A percentile compares a stretch with the other conserved stretches of the same genome.
These are phyloP conservation scores for Malurus elegans DNA, from an alignment of 2,113 vertebrate genomes.

Conservation along the genomic window DNA sequence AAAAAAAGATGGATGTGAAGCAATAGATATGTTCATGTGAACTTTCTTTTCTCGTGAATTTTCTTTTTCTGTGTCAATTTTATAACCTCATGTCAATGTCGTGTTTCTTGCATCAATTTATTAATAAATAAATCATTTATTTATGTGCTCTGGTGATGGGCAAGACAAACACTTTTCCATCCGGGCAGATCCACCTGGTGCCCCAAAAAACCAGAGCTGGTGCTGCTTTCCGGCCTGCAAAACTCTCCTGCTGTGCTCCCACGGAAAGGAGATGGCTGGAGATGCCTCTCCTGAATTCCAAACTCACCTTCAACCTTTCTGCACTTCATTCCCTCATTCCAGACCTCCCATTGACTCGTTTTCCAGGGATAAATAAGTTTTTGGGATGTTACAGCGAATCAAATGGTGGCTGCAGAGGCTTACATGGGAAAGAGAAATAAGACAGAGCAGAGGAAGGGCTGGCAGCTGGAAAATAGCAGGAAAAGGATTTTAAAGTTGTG, in stretches of 20 bases:
- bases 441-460: neutral
- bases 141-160: no score
- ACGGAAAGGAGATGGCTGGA: neutral
- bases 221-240: neutral
- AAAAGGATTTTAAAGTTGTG: neutral
- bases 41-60: no score
- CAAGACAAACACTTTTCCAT: neutral
- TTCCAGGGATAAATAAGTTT: neutral
- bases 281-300: neutral
- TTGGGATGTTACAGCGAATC: neutral
- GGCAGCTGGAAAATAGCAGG: neutral
- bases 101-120: no score
- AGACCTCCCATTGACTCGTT: neutral
- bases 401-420: neutral
- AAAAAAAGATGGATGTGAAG: neutral
- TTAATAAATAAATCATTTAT: no score
- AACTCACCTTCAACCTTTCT: neutral
- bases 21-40: neutral
- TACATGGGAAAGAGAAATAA: accelerated
- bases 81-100: neutral
- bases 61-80: neutral
- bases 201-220: neutral
- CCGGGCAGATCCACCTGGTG: neutral
- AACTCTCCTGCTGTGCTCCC: neutral
- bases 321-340: neutral